Percentiles rank a stretch among this genome's conserved stretches.
Conservation (phyloP, 2,888 invertebrate species). For the Hymenopus coronatus region DNA sequence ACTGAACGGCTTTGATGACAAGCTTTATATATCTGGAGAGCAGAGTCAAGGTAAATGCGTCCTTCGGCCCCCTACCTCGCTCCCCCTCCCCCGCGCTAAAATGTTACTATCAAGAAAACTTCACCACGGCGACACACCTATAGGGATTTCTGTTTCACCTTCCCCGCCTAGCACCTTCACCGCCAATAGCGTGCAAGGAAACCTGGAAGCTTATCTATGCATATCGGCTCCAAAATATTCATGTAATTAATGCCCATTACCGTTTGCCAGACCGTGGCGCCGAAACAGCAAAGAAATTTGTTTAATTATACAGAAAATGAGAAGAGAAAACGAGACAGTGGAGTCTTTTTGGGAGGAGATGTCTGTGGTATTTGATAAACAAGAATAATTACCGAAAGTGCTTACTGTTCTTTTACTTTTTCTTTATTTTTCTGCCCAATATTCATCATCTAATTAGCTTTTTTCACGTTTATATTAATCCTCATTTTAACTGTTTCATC, state of each 20-base stretch:
- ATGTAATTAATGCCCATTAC: neutral
- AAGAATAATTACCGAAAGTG: no score
- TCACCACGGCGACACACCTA: neutral
- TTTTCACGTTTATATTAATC: no score
- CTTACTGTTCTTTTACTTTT: no score
- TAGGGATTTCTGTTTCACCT: neutral
- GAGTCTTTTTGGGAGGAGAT: no score
- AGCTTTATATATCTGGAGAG: neutral
- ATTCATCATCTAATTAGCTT: no score
- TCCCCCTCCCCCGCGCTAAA: neutral
- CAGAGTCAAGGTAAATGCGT: neutral
- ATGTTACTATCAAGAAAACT: neutral
- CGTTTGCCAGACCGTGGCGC: neutral
- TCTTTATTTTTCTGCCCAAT: no score
- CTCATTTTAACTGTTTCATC: no score
- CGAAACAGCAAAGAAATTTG: neutral
- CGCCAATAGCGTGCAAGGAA: neutral
- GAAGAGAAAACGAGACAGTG: no score
- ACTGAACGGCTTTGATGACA: neutral
- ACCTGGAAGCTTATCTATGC: neutral
- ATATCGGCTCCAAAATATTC: neutral
- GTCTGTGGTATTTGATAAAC: no score
- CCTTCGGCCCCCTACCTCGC: neutral
- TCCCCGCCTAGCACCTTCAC: neutral
- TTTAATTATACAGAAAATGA: neutral